phyloP scores from a whole-genome alignment of 2,797 vertebrate genomes.

The Spondyliosoma cantharus region DNA sequence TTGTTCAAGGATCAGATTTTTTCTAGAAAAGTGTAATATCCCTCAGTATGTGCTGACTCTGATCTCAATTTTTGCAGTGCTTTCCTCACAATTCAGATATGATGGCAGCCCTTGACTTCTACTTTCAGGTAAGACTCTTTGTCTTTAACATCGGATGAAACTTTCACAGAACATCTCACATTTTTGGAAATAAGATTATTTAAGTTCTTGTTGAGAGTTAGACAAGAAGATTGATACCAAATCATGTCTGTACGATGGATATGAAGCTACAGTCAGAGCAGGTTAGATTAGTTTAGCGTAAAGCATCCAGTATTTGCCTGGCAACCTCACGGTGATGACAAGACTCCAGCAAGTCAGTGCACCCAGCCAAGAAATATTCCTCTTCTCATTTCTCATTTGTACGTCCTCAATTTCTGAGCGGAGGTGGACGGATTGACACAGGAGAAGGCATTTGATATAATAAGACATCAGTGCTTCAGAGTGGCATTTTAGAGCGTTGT shows the following conservation, averaged over 20 bases:
- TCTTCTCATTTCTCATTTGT: too few relatives aligned
- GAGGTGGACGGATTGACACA: too few relatives aligned
- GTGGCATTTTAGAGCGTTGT: too few relatives aligned
- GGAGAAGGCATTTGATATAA: too few relatives aligned
- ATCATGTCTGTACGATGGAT: not conserved
- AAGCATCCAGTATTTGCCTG: not conserved
- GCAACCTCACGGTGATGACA: not conserved
- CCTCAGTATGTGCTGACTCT: conserved; percentile 20
- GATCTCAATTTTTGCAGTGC: conserved; percentile 81
- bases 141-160: not conserved
- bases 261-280: not conserved
- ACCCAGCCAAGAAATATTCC: not conserved
- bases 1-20: conserved; percentile 5
- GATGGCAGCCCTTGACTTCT: conserved; percentile 90
- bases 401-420: too few relatives aligned
- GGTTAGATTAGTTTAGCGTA: not conserved
- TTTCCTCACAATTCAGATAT: conserved; percentile 89
- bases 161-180: not conserved
- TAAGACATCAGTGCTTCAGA: too few relatives aligned
- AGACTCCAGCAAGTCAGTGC: not conserved
- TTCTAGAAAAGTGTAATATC: not conserved
- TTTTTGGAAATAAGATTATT: not conserved
- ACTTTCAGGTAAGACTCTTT: conserved; percentile 88
- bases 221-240: not conserved
- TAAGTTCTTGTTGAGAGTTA: not conserved